These are phyloP conservation scores for Teleogryllus oceanicus DNA, from an alignment of 2,888 invertebrate species.

Conservation along the genomic window DNA sequence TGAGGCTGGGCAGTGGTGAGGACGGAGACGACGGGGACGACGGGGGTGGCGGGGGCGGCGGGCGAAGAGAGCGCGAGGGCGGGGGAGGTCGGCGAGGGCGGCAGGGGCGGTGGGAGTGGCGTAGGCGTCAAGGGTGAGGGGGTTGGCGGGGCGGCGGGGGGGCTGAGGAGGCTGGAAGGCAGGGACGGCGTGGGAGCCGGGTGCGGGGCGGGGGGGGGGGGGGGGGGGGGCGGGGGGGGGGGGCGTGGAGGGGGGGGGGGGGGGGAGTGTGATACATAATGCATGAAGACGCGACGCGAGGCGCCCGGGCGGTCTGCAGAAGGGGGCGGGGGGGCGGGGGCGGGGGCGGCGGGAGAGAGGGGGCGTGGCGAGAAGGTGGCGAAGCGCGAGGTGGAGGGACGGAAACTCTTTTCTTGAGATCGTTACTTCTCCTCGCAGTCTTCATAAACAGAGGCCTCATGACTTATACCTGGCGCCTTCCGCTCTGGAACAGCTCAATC, in stretches of 20 bases:
- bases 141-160: too few relatives aligned
- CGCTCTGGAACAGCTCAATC: not conserved
- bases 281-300: slow-evolving; percentile 6
- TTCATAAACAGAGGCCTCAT: slow-evolving; percentile 10
- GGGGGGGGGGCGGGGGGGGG: not conserved
- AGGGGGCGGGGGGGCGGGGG: not conserved
- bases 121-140: too few relatives aligned
- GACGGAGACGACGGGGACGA: too few relatives aligned
- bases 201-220: not conserved
- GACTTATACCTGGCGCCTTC: slow-evolving; percentile 9
- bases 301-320: not conserved
- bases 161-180: too few relatives aligned
- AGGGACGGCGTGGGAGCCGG: too few relatives aligned
- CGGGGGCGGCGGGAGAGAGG: not conserved
- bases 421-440: not conserved
- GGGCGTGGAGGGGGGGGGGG: not conserved
- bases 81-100: not conserved
- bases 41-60: too few relatives aligned
- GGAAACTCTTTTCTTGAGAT: not conserved
- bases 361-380: not conserved
- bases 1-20: too few relatives aligned
- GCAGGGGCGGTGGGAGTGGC: not conserved
- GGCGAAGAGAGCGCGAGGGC: not conserved
- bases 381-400: not conserved
- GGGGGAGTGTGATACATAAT: not conserved